Evolutionary conservation across 53 echinoderm and acorn worm species (phyloP).

Genomic region (Apostichopus leukothele): DNA sequence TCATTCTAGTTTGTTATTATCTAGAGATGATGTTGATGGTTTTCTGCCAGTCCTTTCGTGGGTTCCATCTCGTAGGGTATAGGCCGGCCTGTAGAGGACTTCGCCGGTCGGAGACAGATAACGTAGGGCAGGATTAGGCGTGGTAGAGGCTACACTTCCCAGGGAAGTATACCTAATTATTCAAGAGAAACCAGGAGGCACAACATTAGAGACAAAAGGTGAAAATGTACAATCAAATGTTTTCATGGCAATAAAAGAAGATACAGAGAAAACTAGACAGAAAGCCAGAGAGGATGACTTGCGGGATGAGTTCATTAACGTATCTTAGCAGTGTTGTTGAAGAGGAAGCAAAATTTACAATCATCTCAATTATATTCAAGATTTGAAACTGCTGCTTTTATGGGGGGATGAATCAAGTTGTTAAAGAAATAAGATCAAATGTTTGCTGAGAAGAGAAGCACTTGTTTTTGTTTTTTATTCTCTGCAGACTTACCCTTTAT

Average conservation of each 20-base stretch:
- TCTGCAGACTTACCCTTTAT: slow-evolving; percentile 75
- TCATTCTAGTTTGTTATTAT: neutral
- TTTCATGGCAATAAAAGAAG: too few relatives aligned
- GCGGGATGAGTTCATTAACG: too few relatives aligned
- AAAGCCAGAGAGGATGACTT: too few relatives aligned
- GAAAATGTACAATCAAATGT: neutral
- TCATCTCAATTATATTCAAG: neutral
- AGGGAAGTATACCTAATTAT: slow-evolving; percentile 78
- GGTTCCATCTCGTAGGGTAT: slow-evolving; percentile 71
- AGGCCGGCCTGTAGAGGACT: slow-evolving; percentile 74
- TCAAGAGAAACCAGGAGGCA: neutral
- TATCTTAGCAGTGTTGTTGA: too few relatives aligned
- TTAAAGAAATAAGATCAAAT: too few relatives aligned
- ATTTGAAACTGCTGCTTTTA: too few relatives aligned
- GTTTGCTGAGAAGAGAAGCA: too few relatives aligned
- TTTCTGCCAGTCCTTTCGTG: slow-evolving; percentile 76
- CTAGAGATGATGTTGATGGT: slow-evolving; percentile 53
- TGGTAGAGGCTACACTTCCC: slow-evolving; percentile 73
- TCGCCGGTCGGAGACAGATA: slow-evolving; percentile 65
- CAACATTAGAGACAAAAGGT: neutral
- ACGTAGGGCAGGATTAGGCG: slow-evolving; percentile 80
- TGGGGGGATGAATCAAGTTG: too few relatives aligned
- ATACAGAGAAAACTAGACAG: too few relatives aligned
- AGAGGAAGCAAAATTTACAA: too few relatives aligned
- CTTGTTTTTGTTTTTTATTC: neutral